Evolutionary conservation across 2,888 invertebrate species (phyloP), one percentile per base, ranked within the genome.

Genomic region (Orchesellides sinensis): DNA sequence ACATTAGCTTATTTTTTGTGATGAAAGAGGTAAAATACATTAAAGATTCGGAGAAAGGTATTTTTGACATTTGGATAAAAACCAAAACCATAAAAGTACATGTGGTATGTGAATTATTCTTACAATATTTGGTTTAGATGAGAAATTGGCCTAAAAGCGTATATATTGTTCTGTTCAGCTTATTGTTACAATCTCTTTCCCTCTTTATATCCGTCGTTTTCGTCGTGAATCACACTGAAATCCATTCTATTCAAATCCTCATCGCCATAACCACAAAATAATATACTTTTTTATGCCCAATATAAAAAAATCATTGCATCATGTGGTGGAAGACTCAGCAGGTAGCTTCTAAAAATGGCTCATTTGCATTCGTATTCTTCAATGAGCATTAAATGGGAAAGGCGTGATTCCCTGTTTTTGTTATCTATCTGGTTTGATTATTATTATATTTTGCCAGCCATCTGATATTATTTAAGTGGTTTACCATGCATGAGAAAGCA

Each of bases 341-440:
- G 25, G 17, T 21, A 21, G 54, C 54, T 12, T 12, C 23, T 40
- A 54, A 54, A 54, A 54, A 54, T 54, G 25, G 54, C 21, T 54
- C 25, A 54, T 54, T 54, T 32, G 40, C 69, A 69, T 17, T 65
- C 40, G 21, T 45, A 40, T 56, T 27, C 45, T 47, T 47, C 23
- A 2, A 12, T 6, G 14, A 61, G 32, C 23, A 12, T 54, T 23
- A 56, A 45, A 61, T 61, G 47, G 47, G 29, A 72, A 72, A 72
- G 29, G 72, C 72, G 61, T 72, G 72, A 72, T 72, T 72, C 72
- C 61, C 29, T 47, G 47, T 59, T 72, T 72, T 61, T 61, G 59
- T 29, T 40, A 45, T n/a, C n/a, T n/a, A n/a, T 14, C 45, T 35
- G 49, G 56, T 45, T 69, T 70, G 56, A 45, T 47, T 59, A 47